Evolutionary conservation across 2,113 vertebrate species (phyloP), one percentile per base, ranked within the genome.

Genomic region (Orycteropus afer): DNA sequence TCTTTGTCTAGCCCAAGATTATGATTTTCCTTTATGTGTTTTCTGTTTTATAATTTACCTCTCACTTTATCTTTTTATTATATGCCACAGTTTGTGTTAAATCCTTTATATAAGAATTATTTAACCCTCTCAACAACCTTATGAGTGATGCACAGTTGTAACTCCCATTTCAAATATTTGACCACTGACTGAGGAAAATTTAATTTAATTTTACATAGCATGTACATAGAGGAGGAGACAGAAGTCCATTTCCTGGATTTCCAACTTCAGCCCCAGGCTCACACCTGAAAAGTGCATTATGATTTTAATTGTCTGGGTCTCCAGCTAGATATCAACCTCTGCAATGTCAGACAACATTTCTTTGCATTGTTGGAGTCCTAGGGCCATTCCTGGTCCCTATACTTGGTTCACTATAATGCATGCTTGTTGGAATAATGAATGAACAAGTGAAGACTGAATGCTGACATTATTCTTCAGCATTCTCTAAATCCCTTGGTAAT

Each of bases 391-490:
- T n/a, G n/a, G n/a, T n/a, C n/a, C n/a, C 40, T 65, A 85, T 45
- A 7, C 29, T 45, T 86, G 63, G 32, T 69, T 83, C 7, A 14
- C 40, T 40, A 9, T 86, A 55, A 61, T 40, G 2, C 42, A 42
- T 42, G 22, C 15, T 79, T 90, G 11, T 47, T 83, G 47, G n/a
- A 67, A n/a, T 90, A 74, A 18, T 37, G 12, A 45, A n/a, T 80
- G 65, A 22, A 53, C 9, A 55, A 40, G 76, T 51, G 37, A 87
- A 51, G 27, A 53, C 29, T 61, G 67, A 84, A 76, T 59, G 29
- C 22, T 74, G 59, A 82, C 37, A 47, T 95, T 86, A 25, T 84
- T 85, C 49, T 94, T 93, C 57, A 91, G 45, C 4, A 29, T 77
- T 86, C 37, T 89, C 53, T 71, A 86, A 95, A 89, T 89, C 42